phyloP scores from a whole-genome alignment of 92 coral and sea anemone species.

The Plumapathes pennacea region DNA sequence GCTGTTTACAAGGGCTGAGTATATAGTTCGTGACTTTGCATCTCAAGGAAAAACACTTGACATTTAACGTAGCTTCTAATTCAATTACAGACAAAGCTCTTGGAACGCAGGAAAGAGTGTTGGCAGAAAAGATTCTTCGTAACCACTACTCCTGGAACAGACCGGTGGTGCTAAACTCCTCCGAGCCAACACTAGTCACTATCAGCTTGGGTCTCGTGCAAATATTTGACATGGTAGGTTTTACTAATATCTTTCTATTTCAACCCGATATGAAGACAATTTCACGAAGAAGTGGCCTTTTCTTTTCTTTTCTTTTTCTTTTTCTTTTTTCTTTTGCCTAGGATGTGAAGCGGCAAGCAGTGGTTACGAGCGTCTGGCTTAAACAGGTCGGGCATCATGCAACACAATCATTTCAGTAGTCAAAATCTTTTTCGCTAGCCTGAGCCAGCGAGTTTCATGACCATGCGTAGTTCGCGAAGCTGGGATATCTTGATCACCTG shows the following conservation, averaged over 20 bases:
- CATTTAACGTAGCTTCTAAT: too few species aligned
- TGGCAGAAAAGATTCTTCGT: constrained; percentile 47
- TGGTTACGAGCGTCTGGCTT: constrained; percentile 82
- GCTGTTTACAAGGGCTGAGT: too few species aligned
- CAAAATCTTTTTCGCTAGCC: too few species aligned
- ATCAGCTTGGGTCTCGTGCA: constrained; percentile 69
- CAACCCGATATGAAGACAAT: too few species aligned
- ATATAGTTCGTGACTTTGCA: too few species aligned
- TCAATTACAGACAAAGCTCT: too few species aligned
- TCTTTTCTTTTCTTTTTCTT: too few species aligned
- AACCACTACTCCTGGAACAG: constrained; percentile 19
- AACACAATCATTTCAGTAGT: not conserved
- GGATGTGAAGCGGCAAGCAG: constrained; percentile 73
- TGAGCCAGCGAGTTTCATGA: too few species aligned
- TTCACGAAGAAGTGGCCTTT: too few species aligned
- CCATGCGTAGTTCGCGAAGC: too few species aligned
- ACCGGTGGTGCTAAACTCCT: constrained; percentile 18
- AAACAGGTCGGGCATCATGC: constrained; percentile 63
- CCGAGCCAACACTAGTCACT: constrained; percentile 47
- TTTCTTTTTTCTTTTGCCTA: not conserved
- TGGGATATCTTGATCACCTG: too few species aligned
- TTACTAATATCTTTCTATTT: not conserved
- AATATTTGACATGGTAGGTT: constrained; percentile 68
- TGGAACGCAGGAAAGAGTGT: constrained; percentile 26
- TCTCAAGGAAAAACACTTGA: too few species aligned